Conservation (phyloP, 1,140 invertebrate species). For the Dufourea novaeangliae region DNA sequence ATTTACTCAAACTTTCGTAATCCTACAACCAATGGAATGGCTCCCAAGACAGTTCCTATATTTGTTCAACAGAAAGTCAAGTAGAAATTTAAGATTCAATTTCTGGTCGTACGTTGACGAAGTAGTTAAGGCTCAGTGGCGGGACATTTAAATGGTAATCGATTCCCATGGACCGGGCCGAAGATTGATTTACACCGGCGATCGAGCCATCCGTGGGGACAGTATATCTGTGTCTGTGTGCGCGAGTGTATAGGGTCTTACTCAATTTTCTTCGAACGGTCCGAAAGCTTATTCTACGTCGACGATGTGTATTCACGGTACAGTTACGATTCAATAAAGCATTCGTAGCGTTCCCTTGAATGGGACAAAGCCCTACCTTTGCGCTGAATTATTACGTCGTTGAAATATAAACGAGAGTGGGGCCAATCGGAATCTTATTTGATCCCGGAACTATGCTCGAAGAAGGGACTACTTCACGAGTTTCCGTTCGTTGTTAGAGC, state of each 20-base stretch:
- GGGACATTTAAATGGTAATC: constrained; percentile 34
- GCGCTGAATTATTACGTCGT: constrained; percentile 8
- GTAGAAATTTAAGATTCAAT: constrained; percentile 35
- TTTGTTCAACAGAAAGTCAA: too few species aligned
- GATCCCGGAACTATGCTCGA: too few species aligned
- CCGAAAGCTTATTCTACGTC: neutral
- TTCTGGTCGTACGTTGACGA: neutral
- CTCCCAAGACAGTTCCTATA: neutral
- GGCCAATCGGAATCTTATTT: neutral
- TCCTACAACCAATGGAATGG: neutral
- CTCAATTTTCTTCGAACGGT: neutral
- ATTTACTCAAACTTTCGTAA: too few species aligned
- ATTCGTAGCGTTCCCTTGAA: neutral
- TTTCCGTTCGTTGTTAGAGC: too few species aligned
- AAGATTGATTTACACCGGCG: neutral
- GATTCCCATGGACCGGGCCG: constrained; percentile 10
- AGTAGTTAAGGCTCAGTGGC: neutral
- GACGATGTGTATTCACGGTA: constrained; percentile 4
- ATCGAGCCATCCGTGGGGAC: neutral
- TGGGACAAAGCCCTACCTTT: neutral
- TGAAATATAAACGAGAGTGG: neutral
- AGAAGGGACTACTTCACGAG: too few species aligned
- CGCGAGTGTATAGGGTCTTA: neutral
- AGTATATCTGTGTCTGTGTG: neutral
- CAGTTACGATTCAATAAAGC: neutral